Base-by-base conservation (phyloP, 2,888 invertebrate species). In the Incurvaria masculella region DNA sequence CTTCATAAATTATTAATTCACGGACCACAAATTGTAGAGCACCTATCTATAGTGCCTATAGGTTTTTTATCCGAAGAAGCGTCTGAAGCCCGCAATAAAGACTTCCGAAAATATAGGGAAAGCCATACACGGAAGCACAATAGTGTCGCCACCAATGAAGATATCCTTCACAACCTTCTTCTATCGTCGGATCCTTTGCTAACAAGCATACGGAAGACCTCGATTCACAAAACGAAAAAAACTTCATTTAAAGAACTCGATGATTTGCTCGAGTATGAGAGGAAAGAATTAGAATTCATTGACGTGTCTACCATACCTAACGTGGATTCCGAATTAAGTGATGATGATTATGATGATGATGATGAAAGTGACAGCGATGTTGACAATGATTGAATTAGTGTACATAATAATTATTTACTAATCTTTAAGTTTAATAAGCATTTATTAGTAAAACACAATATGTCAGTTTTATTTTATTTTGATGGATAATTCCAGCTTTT, bases 11-110 rank as follows among this genome's bases (percentile, higher is more conserved):
- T 33, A 3, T n/a, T 33, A 14, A 33, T 33, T 33, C 33, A 33
- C 33, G 33, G 33, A 33, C 33, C 33, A 33, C 33, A 33, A n/a
- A 33, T 33, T 6, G 33, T 33, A 33, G 19, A 46, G 18, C 46
- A 46, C 45, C 51, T 48, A 27, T 47, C 45, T 16, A 26, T 46
- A 23, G 40, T 53, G 27, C 51, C 50, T 21, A 49, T 53, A 16
- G 49, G 51, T 17, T 45, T 49, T 43, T 44, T 53, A 16, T 49
- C 50, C 14, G 47, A 50, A 50, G 50, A 52, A 50, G 50, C 50
- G 42, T 47, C 49, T 10, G 50, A 52, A 47, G 49, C 49, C 14
- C 39, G 49, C 41, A 50, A 52, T 47, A 49, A 52, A 44, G 52
- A 50, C 17, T 49, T 52, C 43, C 42, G 52, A 18, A 52, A 48